phyloP scores from a whole-genome alignment of 2,113 vertebrate species.

The Heterotis niloticus region DNA sequence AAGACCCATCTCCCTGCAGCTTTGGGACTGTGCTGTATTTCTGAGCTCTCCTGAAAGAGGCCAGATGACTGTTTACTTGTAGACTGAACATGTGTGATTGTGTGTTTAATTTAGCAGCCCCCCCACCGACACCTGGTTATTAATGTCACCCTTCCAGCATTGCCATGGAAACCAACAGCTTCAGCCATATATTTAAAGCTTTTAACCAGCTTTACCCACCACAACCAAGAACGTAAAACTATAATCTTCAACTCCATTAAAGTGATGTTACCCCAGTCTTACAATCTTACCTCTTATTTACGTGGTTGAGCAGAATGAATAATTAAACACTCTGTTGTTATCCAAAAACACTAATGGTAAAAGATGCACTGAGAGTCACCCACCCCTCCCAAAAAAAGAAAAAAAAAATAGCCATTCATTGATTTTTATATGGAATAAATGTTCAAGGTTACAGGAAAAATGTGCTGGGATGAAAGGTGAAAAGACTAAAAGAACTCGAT shows the following conservation, averaged over 20 bases:
- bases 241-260: constrained; percentile 8
- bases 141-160: constrained; percentile 41
- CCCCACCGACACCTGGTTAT: constrained; percentile 36
- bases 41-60: not conserved
- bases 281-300: not conserved
- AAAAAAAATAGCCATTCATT: not conserved
- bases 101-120: constrained; percentile 25
- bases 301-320: not conserved
- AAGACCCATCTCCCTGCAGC: not conserved
- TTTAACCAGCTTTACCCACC: constrained; percentile 14
- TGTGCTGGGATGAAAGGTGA: too few relatives aligned
- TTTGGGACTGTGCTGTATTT: not conserved
- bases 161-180: constrained; percentile 36
- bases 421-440: too few relatives aligned
- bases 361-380: not conserved
- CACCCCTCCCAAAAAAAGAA: not conserved
- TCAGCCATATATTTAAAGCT: constrained; percentile 38
- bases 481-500: too few relatives aligned
- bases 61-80: not conserved
- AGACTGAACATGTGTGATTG: not conserved
- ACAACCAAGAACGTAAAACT: constrained; percentile 13
- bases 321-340: not conserved
- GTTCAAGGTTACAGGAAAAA: too few relatives aligned
- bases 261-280: not conserved
- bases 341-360: not conserved